These are phyloP conservation scores for Prunella fulvescens DNA, from an alignment of 2,113 vertebrate species.

Conservation along the genomic window DNA sequence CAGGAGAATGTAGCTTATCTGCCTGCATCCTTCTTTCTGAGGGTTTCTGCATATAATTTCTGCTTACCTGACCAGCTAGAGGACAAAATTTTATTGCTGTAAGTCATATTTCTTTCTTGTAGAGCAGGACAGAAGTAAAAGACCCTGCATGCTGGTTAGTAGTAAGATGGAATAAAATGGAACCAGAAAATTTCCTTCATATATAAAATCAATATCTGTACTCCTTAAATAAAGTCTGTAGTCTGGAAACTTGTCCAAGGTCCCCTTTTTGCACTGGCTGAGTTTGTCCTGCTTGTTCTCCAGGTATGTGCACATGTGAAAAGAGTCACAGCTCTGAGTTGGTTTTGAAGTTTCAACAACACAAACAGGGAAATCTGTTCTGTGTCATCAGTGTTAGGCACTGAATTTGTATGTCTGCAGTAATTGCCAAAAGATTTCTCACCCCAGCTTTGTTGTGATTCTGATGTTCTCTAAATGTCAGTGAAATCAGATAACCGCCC, in stretches of 20 bases:
- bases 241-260: not conserved
- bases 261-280: not conserved
- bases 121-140: not conserved
- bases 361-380: slow-evolving; percentile 28
- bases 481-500: slow-evolving; percentile 27
- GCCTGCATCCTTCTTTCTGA: not conserved
- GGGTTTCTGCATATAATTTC: not conserved
- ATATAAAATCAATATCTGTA: not conserved
- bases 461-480: slow-evolving; percentile 35
- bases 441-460: slow-evolving; percentile 14
- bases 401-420: not conserved
- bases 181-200: not conserved
- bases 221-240: not conserved
- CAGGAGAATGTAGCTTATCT: not conserved
- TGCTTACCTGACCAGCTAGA: not conserved
- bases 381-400: not conserved
- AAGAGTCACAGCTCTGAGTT: not conserved
- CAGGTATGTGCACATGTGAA: not conserved
- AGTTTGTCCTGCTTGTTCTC: not conserved
- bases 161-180: not conserved
- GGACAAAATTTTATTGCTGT: not conserved
- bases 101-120: not conserved
- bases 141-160: not conserved
- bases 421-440: slow-evolving; percentile 31
- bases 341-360: not conserved